Percentiles rank a stretch among this genome's conserved stretches.
phyloP scores from a whole-genome alignment of 2,113 vertebrate species.

The Heloderma charlesbogerti region DNA sequence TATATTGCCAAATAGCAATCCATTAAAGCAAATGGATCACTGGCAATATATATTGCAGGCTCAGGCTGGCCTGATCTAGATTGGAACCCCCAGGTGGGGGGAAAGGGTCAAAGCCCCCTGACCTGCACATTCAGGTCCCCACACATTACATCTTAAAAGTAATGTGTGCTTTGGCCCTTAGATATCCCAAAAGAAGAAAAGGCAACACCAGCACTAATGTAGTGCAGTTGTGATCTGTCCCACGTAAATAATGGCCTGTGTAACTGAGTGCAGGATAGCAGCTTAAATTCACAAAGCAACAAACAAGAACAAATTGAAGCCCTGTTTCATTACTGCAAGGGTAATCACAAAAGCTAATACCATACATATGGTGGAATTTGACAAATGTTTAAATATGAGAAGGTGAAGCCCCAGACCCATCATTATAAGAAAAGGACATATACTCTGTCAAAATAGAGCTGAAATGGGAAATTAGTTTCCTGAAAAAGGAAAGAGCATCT shows the following conservation, averaged over 20 bases:
- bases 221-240: not conserved
- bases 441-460: constrained; percentile 66
- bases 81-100: no score
- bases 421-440: constrained; percentile 53
- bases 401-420: constrained; percentile 39
- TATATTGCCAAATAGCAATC: no score
- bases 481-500: constrained; percentile 50
- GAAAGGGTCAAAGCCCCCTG: no score
- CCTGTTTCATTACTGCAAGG: not conserved
- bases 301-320: not conserved
- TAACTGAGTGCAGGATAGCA: not conserved
- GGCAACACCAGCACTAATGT: not conserved
- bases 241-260: not conserved
- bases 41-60: no score
- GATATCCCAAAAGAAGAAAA: not conserved
- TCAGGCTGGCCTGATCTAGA: no score
- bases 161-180: no score
- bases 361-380: constrained; percentile 47
- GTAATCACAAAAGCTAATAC: not conserved
- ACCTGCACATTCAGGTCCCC: no score
- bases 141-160: no score
- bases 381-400: constrained; percentile 21
- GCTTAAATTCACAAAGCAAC: not conserved
- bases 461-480: constrained; percentile 59
- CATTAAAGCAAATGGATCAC: no score